Evolutionary conservation across 2,113 vertebrate species (phyloP), one percentile per base, ranked within the genome.

Genomic region (Alces alces): DNA sequence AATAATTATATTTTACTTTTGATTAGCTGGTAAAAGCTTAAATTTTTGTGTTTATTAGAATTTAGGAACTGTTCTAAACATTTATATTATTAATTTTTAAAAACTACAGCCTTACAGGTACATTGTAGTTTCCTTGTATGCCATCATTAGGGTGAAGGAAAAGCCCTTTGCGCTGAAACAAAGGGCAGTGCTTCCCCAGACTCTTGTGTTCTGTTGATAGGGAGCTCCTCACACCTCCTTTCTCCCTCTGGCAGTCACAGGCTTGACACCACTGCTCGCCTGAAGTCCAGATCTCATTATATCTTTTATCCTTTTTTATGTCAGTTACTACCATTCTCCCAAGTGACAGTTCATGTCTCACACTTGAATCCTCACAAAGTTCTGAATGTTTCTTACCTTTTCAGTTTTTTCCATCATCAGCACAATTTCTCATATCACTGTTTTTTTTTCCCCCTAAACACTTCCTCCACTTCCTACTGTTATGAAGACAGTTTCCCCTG

Each of bases 1-100:
- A 89, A 25, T 91, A 88, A 94, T 92, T 97, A 21, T 66, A 94
- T 92, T 96, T 94, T 95, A 86, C 27, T 79, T 96, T 87, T 96
- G 76, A 96, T 96, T 86, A 94, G 47, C 6, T 86, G 60, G 61
- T 88, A 82, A 90, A 92, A 33, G 11, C 8, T 64, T 92, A 43
- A n/a, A 39, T 84, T 89, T 73, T 64, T 70, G 15, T 93, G 33
- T 45, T 96, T 92, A 61, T 61, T 95, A 84, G 93, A 91, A 93
- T 25, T 5, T 79, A 88, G 39, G 33, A 19, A 88, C 33, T 93
- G 30, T 92, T 97, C 2, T 93, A 86, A 66, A n/a, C 27, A 50
- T 92, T 76, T 73, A 39, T 89, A 16, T 88, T 76, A 60, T 30
- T 94, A 78, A 28, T 86, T 97, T 86, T 27, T 9, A 45, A 79